phyloP scores from a whole-genome alignment of 2,113 vertebrate genomes.

The Tilapia sparmanii region DNA sequence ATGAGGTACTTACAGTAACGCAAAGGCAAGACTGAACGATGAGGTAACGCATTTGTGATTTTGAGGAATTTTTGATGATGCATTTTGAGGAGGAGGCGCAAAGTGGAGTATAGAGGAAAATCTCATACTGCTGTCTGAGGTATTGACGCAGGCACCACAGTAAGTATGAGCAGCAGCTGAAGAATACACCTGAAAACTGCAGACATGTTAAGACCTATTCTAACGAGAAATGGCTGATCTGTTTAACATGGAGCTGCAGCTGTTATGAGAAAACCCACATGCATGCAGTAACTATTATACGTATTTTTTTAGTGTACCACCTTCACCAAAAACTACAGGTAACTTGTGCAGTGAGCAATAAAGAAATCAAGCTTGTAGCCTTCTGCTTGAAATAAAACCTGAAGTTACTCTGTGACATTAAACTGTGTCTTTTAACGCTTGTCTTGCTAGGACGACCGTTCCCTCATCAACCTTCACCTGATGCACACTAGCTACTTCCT shows the following conservation, averaged over 20 bases:
- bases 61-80: background rate
- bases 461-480: constrained; percentile 96
- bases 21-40: background rate
- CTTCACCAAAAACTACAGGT: background rate
- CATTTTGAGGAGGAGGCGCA: background rate
- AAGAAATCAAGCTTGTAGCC: background rate
- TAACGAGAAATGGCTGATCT: background rate
- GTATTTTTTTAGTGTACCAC: background rate
- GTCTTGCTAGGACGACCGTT: constrained; percentile 88
- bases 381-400: background rate
- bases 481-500: constrained; percentile 99
- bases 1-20: background rate
- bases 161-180: background rate
- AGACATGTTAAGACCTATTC: background rate
- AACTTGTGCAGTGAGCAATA: background rate
- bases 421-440: background rate
- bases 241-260: background rate
- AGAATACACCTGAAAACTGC: background rate
- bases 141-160: background rate
- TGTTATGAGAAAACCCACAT: background rate
- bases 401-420: background rate
- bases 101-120: background rate
- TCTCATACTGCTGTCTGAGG: background rate
- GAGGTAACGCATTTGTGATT: background rate
- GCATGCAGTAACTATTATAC: background rate